Evolutionary conservation across 2,113 vertebrate species (phyloP).

Genomic region (Brachyistius frenatus): DNA sequence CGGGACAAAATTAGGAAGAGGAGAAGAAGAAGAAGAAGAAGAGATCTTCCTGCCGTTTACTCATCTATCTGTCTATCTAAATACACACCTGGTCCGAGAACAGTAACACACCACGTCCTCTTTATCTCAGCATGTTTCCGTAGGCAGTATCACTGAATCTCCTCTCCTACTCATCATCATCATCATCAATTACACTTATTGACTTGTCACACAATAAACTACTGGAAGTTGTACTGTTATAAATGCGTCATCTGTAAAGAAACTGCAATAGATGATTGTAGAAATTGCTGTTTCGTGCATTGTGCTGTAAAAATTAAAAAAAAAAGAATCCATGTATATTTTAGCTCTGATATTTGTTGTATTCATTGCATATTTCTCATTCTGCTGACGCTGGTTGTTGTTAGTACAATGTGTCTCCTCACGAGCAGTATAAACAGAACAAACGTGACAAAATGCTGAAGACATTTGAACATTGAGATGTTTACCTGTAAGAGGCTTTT

Average conservation of each 20-base stretch:
- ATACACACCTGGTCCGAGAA: slow-evolving; percentile 30
- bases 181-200: slow-evolving; percentile 13
- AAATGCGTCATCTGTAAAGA: slow-evolving; percentile 67
- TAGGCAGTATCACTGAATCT: slow-evolving; percentile 16
- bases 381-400: slow-evolving; percentile 45
- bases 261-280: slow-evolving; percentile 72
- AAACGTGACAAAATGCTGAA: slow-evolving; percentile 29
- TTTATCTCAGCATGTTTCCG: slow-evolving; percentile 70
- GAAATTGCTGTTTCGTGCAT: slow-evolving; percentile 79
- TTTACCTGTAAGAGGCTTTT: slow-evolving; percentile 58
- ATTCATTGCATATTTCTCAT: slow-evolving; percentile 56
- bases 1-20: slow-evolving; percentile 23
- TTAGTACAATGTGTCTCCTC: slow-evolving; percentile 40
- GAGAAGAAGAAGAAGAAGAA: slow-evolving; percentile 29
- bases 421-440: slow-evolving; percentile 22
- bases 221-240: slow-evolving; percentile 62
- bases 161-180: not conserved
- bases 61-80: slow-evolving; percentile 10
- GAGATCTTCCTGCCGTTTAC: not conserved
- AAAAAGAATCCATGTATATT: slow-evolving; percentile 55
- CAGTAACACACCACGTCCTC: not conserved
- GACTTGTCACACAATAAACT: slow-evolving; percentile 49
- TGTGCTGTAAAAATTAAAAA: slow-evolving; percentile 45
- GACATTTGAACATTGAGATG: slow-evolving; percentile 32
- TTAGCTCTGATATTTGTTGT: slow-evolving; percentile 63